A percentile compares a stretch with the other conserved stretches of the same genome.
phyloP scores from a whole-genome alignment of 2,888 invertebrate species.

The Biston betularia region DNA sequence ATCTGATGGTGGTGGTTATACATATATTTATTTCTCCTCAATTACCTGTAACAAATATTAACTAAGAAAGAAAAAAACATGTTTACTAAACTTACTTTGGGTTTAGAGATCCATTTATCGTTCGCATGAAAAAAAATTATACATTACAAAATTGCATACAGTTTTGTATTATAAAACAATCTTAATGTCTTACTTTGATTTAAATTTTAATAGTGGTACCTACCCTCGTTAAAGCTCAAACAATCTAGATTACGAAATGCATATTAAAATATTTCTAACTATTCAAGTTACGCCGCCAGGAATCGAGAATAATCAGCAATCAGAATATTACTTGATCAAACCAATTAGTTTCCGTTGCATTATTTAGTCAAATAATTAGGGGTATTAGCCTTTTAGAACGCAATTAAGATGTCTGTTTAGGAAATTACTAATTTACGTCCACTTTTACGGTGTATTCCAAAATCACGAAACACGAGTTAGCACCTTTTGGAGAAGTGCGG shows the following conservation, averaged over 20 bases:
- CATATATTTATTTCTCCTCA: no score
- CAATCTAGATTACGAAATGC: constrained; percentile 25
- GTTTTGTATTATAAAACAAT: background rate
- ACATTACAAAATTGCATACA: background rate
- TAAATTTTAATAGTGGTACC: background rate
- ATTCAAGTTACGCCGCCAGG: constrained; percentile 18
- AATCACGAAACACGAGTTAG: constrained; percentile 78
- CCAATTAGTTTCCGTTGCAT: constrained; percentile 45
- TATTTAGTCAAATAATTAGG: constrained; percentile 46
- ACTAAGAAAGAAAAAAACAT: background rate
- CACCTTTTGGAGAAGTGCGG: constrained; percentile 68
- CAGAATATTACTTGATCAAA: constrained; percentile 41
- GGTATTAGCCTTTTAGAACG: constrained; percentile 45
- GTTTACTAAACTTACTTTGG: constrained; percentile 19
- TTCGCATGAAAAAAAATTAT: constrained; percentile 35
- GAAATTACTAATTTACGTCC: constrained; percentile 72
- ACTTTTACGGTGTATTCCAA: constrained; percentile 70
- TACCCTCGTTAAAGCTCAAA: constrained; percentile 12
- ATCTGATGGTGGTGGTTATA: no score
- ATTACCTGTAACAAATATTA: background rate
- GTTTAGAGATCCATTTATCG: constrained; percentile 27
- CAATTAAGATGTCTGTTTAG: constrained; percentile 63
- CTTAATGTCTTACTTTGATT: background rate
- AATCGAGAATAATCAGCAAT: constrained; percentile 41
- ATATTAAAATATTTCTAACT: constrained; percentile 21